Base-by-base conservation (phyloP, 2,113 vertebrate genomes). In the Chroicocephalus ridibundus region DNA sequence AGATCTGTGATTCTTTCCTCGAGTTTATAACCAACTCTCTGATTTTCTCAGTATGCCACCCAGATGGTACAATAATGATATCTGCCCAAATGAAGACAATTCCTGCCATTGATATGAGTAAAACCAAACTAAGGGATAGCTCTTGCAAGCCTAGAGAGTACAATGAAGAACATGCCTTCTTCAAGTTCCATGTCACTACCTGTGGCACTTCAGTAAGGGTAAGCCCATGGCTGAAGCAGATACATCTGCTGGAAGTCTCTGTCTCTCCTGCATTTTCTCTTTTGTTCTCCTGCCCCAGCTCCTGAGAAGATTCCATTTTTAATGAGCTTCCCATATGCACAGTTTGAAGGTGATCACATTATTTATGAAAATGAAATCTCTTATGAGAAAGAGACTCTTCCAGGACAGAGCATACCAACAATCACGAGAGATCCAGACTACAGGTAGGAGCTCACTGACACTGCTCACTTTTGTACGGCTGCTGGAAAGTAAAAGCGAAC, bases 361-460 rank as follows among this genome's bases (percentile, higher is more conserved):
- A 76, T 97, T 80, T 97, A 97, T 24, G 96, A 98, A 96, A 98
- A 98, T 44, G 96, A 97, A 96, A 94, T 97, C 44, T 79, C 93
- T 68, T 97, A 94, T 55, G 97, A 98, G 72, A 97, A 97, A 85
- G 96, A 98, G 69, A 94, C 40, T 76, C 94, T 97, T 75, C 83
- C 95, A 93, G 31, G 19, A 70, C 82, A 75, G 27, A 80, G 86
- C 38, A 49, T 2, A 27, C 49, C 94, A 0, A 90, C 5, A 58
- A 93, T 97, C 71, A 97, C 86, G 26, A 97, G 97, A 91, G 96
- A 97, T 68, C 93, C 97, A 82, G 94, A 94, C 82, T 97, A 96
- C 91, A 97, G 95, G 97, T 98, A 96, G n/a, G 78, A 93, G 34
- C n/a, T 82, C 26, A 5, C 58, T 44, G 42, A 44, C 46, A 17